These are phyloP conservation scores for Danio albolineatus DNA, from an alignment of 2,797 vertebrate genomes.

Conservation along the genomic window DNA sequence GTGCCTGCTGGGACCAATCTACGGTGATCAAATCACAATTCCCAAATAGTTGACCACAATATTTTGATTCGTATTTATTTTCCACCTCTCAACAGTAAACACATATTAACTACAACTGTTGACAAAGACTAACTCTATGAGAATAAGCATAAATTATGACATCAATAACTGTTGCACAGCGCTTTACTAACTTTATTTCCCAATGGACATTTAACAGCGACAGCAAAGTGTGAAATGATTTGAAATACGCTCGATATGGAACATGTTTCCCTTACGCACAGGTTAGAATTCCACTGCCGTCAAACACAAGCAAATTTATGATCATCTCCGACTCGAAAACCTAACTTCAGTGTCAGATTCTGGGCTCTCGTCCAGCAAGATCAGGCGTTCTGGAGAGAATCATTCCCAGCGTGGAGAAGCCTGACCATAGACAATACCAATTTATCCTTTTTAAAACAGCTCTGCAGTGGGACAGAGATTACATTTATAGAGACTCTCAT, in stretches of 20 bases:
- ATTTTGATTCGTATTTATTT: background rate
- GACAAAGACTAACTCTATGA: background rate
- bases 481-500: constrained; percentile 28
- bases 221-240: background rate
- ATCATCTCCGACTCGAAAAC: background rate
- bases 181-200: constrained; percentile 9
- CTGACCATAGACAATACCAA: constrained; percentile 30
- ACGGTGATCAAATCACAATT: no score
- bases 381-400: constrained; percentile 22
- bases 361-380: constrained; percentile 45
- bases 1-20: no score
- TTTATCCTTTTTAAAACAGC: constrained; percentile 47
- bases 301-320: constrained; percentile 29
- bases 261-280: constrained; percentile 6
- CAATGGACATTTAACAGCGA: background rate
- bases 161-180: background rate
- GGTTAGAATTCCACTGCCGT: background rate
- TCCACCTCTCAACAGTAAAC: background rate
- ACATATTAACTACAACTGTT: background rate
- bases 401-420: constrained; percentile 16
- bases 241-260: constrained; percentile 16
- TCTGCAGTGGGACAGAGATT: constrained; percentile 21
- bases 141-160: background rate
- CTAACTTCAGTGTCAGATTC: constrained; percentile 38
- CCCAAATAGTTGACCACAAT: no score